Evolutionary conservation across 2,888 invertebrate genomes (phyloP).

Genomic region (Isotomurus palustris): DNA sequence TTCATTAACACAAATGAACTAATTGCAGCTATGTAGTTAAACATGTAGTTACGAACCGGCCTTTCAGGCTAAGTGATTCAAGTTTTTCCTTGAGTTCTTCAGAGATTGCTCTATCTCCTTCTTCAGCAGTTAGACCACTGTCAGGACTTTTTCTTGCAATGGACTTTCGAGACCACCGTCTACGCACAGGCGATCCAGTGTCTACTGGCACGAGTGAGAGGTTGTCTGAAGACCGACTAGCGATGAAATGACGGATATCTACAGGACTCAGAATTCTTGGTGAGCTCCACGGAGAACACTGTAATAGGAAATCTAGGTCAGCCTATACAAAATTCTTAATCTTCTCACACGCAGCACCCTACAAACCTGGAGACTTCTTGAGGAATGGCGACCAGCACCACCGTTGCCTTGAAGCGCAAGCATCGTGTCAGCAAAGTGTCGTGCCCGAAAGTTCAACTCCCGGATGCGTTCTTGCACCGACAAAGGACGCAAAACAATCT

Average conservation of each 20-base stretch:
- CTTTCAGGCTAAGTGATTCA: constrained; percentile 47
- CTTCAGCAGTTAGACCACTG: constrained; percentile 27
- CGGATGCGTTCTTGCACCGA: constrained; percentile 51
- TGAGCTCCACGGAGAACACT: constrained; percentile 55
- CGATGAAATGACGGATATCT: constrained; percentile 52
- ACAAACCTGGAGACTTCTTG: constrained; percentile 40
- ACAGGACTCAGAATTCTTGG: constrained; percentile 54
- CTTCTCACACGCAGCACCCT: background rate
- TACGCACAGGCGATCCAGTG: constrained; percentile 49
- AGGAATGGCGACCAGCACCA: constrained; percentile 30
- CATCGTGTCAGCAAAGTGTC: constrained; percentile 54
- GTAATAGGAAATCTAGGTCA: constrained; percentile 15
- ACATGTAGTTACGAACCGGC: constrained; percentile 48
- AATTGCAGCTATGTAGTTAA: background rate
- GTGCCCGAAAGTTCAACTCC: constrained; percentile 53
- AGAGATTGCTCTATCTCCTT: constrained; percentile 46
- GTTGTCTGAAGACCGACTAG: constrained; percentile 53
- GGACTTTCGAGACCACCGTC: constrained; percentile 49
- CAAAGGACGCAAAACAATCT: constrained; percentile 50
- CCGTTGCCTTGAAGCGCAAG: constrained; percentile 49
- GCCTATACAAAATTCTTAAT: background rate
- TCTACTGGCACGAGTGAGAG: constrained; percentile 48
- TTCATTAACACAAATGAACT: background rate
- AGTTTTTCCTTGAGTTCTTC: constrained; percentile 49
- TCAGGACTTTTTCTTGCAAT: constrained; percentile 46